These are phyloP conservation scores for Pristis pectinata DNA, from an alignment of 2,797 vertebrate genomes.

Conservation along the genomic window DNA sequence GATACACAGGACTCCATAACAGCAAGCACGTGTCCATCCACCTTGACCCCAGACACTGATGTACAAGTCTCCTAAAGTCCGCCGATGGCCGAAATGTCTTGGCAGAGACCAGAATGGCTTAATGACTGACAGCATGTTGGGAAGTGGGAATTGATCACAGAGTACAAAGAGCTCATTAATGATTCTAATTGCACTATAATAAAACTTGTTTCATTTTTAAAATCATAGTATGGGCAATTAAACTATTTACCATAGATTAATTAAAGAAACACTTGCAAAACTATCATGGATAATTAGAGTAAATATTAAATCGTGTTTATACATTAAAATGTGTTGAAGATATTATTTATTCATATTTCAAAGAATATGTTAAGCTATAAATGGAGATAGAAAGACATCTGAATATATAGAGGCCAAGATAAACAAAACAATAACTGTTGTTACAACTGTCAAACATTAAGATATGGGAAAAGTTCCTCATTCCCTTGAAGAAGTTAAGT, in stretches of 20 bases:
- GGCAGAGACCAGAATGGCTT: constrained; percentile 96
- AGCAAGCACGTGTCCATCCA: constrained; percentile 65
- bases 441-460: background rate
- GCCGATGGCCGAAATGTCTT: constrained; percentile 81
- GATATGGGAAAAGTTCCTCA: background rate
- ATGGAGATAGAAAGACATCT: background rate
- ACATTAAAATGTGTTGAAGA: background rate
- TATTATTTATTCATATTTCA: background rate
- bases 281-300: background rate
- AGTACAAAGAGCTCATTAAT: constrained; percentile 33
- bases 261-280: background rate
- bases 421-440: background rate
- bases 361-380: background rate
- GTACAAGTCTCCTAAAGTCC: constrained; percentile 96
- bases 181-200: constrained; percentile 10
- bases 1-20: constrained; percentile 43
- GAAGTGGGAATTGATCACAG: constrained; percentile 59
- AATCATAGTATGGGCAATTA: background rate
- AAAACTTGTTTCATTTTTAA: constrained; percentile 7
- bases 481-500: background rate
- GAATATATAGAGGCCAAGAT: background rate
- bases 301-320: background rate
- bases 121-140: constrained; percentile 75
- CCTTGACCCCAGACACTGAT: constrained; percentile 89
- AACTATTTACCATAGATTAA: background rate